These are phyloP conservation scores for Melanotaenia parkinsoni DNA, from an alignment of 2,797 vertebrate species.

Conservation along the genomic window DNA sequence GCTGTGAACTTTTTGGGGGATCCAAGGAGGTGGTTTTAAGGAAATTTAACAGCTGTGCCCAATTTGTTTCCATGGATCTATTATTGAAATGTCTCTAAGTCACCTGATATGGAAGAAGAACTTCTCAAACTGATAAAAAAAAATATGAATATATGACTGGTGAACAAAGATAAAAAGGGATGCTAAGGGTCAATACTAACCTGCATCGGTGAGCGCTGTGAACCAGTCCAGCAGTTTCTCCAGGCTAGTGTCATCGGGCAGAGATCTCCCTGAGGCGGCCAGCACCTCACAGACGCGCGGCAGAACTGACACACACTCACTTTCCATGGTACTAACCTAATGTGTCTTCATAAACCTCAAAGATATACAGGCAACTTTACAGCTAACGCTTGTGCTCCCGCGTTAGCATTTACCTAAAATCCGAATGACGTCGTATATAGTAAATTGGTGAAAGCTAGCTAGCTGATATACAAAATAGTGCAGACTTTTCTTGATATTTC, in stretches of 20 bases:
- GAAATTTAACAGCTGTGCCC: background rate
- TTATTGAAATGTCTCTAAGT: background rate
- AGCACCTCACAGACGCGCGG: constrained; percentile 87
- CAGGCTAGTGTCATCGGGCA: constrained; percentile 92
- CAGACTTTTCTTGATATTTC: background rate
- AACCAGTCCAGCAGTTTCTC: constrained; percentile 97
- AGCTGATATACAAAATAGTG: background rate
- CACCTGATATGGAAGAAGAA: too few relatives aligned
- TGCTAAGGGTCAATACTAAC: constrained; percentile 74
- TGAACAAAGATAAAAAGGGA: background rate
- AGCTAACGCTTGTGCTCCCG: background rate
- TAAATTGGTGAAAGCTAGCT: background rate
- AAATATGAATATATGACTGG: background rate
- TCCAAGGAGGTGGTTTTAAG: too few relatives aligned
- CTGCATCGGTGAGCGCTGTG: constrained; percentile 73
- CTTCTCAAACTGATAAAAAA: background rate
- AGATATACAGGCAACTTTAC: background rate
- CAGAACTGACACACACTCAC: constrained; percentile 85
- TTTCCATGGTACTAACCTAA: constrained; percentile 79
- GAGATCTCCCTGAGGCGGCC: constrained; percentile 77
- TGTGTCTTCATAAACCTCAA: background rate
- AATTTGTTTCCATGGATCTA: background rate
- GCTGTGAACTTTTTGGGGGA: too few relatives aligned
- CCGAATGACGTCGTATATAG: background rate
- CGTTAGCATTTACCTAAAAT: background rate